Percentiles rank a stretch among this genome's conserved stretches.
These are phyloP conservation scores for Chrysopilus asiliformis DNA, from an alignment of 2,888 invertebrate species.

Conservation along the genomic window DNA sequence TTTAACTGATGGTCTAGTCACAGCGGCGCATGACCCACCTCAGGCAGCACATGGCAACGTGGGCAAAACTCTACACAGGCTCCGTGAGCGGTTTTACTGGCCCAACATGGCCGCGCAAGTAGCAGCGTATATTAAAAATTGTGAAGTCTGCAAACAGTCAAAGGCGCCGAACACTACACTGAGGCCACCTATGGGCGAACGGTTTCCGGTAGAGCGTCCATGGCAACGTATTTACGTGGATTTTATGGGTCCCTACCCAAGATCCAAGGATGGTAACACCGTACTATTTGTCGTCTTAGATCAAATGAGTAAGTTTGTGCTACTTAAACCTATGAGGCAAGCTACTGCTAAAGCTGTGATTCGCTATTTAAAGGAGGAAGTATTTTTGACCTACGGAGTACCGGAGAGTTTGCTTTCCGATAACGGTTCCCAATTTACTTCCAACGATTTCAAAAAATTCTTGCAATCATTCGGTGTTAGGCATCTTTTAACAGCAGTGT, in stretches of 20 bases:
- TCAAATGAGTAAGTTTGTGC: conserved; percentile 11
- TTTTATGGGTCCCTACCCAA: conserved; percentile 11
- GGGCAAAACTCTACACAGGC: conserved; percentile 6
- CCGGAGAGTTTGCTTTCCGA: conserved; percentile 18
- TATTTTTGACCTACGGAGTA: conserved; percentile 19
- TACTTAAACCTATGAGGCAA: conserved; percentile 5
- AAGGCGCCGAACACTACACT: conserved; percentile 8
- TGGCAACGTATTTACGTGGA: conserved; percentile 12
- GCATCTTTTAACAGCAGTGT: conserved; percentile 16
- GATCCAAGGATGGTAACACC: conserved; percentile 5
- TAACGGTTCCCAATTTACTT: conserved; percentile 19
- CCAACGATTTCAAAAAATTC: conserved; percentile 11
- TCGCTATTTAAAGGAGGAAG: conserved; percentile 11
- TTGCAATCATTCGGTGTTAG: conserved; percentile 12
- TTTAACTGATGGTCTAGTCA: conserved; percentile 4
- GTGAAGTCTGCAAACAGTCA: conserved; percentile 8
- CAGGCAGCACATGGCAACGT: conserved; percentile 4
- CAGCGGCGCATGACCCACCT: conserved; percentile 4
- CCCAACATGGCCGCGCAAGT: conserved; percentile 10
- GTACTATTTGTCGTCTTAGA: conserved; percentile 7
- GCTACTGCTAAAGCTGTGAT: conserved; percentile 6
- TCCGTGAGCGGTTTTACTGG: conserved; percentile 9
- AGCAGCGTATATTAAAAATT: conserved; percentile 8
- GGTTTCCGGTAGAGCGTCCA: conserved; percentile 4
- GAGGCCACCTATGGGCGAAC: conserved; percentile 10